Evolutionary conservation across 2,113 vertebrate genomes (phyloP).

Genomic region (Hydrolagus affinis): DNA sequence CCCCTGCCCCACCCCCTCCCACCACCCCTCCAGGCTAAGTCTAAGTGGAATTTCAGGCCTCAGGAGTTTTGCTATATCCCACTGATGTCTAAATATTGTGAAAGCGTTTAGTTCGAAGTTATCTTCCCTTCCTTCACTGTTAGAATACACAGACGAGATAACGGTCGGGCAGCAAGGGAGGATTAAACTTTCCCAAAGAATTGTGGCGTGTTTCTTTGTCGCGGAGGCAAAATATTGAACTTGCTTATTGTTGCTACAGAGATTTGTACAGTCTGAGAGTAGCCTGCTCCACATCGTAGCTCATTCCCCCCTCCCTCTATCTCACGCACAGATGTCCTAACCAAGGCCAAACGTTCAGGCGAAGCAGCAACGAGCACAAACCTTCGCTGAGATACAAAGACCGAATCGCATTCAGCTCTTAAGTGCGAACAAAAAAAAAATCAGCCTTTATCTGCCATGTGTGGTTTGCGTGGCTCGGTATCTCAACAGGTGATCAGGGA

Average conservation of each 20-base stretch:
- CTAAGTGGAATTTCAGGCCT: neutral
- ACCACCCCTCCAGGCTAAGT: no score
- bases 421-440: neutral
- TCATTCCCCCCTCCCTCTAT: no score
- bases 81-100: neutral
- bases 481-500: no score
- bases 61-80: neutral
- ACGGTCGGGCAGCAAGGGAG: neutral
- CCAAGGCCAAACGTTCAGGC: neutral
- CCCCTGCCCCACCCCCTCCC: no score
- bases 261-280: neutral
- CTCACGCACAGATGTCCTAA: neutral
- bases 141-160: neutral
- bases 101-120: neutral
- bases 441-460: no score
- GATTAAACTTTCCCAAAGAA: neutral
- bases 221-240: neutral
- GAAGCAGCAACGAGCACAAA: neutral
- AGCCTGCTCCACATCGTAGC: neutral
- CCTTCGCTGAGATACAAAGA: neutral
- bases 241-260: neutral
- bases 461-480: no score
- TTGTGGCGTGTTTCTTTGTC: neutral
- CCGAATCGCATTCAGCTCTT: neutral
- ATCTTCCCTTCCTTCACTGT: neutral